Percentiles rank a stretch among this genome's conserved stretches.
These are phyloP conservation scores for Sardinella longiceps DNA, from an alignment of 2,797 vertebrate species.

Conservation along the genomic window DNA sequence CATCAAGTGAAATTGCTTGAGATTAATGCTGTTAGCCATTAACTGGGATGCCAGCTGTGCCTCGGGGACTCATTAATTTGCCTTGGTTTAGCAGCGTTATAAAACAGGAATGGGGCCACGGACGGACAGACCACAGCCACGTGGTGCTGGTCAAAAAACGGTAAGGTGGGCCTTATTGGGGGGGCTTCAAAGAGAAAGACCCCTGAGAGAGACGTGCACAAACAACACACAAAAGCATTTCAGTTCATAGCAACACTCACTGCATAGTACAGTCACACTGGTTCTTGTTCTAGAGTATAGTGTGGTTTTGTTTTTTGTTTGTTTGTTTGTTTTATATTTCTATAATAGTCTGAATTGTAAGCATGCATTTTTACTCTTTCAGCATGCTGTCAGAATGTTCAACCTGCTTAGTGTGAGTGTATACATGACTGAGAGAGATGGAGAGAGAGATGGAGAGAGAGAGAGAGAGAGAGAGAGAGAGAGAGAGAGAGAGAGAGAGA, in stretches of 20 bases:
- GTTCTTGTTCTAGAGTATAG: background rate
- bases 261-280: background rate
- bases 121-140: too few species aligned
- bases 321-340: background rate
- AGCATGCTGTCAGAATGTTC: background rate
- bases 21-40: conserved; percentile 15
- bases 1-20: background rate
- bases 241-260: background rate
- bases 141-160: background rate
- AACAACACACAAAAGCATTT: background rate
- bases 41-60: background rate
- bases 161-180: background rate
- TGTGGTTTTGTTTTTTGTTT: background rate
- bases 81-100: background rate
- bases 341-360: background rate
- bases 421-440: too few species aligned
- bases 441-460: too few species aligned
- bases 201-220: background rate
- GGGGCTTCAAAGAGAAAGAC: background rate
- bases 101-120: background rate
- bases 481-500: background rate
- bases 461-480: too few species aligned
- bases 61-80: background rate
- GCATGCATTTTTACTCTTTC: background rate
- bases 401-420: background rate